Evolutionary conservation across 2,797 vertebrate species (phyloP).

Genomic region (Mus spretus): DNA sequence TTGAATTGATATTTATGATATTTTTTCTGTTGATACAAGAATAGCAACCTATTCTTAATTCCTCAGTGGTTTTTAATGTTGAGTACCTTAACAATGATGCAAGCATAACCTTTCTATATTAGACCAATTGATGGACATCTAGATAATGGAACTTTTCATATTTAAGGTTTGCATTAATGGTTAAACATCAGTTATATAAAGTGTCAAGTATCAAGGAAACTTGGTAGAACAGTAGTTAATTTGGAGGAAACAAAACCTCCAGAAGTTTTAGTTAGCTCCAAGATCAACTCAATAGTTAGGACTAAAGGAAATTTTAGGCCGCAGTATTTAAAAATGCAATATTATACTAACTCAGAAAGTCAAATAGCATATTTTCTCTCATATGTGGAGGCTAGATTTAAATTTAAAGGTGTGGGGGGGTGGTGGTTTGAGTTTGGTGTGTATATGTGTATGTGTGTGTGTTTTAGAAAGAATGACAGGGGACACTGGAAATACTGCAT

Average conservation of each 20-base stretch:
- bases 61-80: neutral
- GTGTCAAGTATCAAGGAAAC: neutral
- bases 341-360: neutral
- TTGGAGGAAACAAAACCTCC: neutral
- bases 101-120: neutral
- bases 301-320: neutral
- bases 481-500: neutral
- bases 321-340: neutral
- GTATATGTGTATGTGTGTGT: neutral
- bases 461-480: neutral
- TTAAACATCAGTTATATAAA: conserved; percentile 36
- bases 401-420: neutral
- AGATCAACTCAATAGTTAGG: neutral
- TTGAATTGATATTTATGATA: neutral
- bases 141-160: neutral
- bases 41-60: neutral
- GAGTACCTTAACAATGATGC: neutral
- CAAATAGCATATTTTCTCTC: neutral
- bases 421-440: neutral
- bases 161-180: neutral
- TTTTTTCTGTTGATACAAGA: neutral
- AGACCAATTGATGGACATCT: neutral
- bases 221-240: neutral
- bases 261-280: neutral
- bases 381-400: neutral